Conservation (phyloP, 2,797 vertebrate genomes). For the Rhinogobio ventralis region DNA sequence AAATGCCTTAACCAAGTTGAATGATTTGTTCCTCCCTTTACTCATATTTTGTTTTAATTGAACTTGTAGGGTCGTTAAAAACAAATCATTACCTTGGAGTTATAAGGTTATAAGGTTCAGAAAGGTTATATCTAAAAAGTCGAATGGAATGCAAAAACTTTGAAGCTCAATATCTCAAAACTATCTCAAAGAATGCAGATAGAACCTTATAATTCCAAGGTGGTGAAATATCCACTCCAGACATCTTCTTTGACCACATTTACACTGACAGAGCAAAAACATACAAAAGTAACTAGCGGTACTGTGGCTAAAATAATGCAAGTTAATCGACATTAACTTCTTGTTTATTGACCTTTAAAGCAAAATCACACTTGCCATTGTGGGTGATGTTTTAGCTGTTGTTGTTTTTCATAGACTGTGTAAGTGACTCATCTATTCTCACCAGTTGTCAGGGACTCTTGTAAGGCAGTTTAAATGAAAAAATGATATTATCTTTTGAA, state of each 20-base stretch:
- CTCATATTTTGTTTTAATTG: too few relatives aligned
- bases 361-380: neutral
- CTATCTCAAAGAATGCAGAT: too few relatives aligned
- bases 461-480: neutral
- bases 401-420: constrained; percentile 16
- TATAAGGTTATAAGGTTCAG: too few relatives aligned
- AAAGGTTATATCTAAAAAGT: too few relatives aligned
- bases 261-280: too few relatives aligned
- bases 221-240: neutral
- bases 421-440: constrained; percentile 17
- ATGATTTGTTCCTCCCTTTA: neutral
- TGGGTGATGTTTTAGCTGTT: constrained; percentile 41
- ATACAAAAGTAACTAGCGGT: neutral
- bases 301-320: neutral
- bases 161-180: too few relatives aligned
- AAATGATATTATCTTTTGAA: neutral
- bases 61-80: too few relatives aligned
- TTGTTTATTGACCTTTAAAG: neutral
- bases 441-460: neutral
- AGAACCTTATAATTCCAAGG: too few relatives aligned
- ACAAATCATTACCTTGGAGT: neutral
- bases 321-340: neutral
- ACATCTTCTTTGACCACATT: neutral
- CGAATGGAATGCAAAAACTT: too few relatives aligned
- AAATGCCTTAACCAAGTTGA: too few relatives aligned